phyloP scores from a whole-genome alignment of 2,888 invertebrate genomes.

The Zaprionus bogoriensis region DNA sequence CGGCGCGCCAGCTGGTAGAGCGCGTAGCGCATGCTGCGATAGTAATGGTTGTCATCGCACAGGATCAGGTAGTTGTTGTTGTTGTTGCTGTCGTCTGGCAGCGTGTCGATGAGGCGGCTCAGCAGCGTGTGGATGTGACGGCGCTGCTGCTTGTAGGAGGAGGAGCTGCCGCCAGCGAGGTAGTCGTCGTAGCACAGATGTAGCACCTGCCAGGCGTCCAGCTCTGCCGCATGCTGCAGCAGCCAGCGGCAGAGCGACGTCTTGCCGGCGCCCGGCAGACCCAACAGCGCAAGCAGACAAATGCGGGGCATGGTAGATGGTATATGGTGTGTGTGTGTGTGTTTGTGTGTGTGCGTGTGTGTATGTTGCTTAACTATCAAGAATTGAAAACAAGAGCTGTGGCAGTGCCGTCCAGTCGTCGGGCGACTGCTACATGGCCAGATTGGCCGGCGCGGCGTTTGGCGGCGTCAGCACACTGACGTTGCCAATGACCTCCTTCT shows the following conservation, averaged over 20 bases:
- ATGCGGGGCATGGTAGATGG: slow-evolving; percentile 72
- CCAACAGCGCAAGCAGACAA: slow-evolving; percentile 76
- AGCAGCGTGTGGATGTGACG: slow-evolving; percentile 47
- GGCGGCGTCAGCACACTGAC: slow-evolving; percentile 39
- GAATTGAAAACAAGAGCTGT: slow-evolving; percentile 46
- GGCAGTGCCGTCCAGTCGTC: slow-evolving; percentile 42
- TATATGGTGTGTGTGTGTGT: slow-evolving; percentile 16
- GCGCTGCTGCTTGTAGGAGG: slow-evolving; percentile 62
- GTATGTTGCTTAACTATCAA: slow-evolving; percentile 54
- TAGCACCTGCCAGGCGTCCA: slow-evolving; percentile 51
- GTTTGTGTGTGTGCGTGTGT: neutral
- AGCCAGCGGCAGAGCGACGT: slow-evolving; percentile 70
- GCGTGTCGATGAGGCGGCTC: slow-evolving; percentile 31
- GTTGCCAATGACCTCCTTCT: slow-evolving; percentile 13
- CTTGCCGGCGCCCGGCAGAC: slow-evolving; percentile 81
- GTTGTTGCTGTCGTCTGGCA: slow-evolving; percentile 12
- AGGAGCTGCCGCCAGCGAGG: slow-evolving; percentile 35
- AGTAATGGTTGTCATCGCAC: slow-evolving; percentile 82
- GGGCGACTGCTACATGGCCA: slow-evolving; percentile 49
- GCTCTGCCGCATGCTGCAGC: slow-evolving; percentile 13
- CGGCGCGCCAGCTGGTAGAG: slow-evolving; percentile 70
- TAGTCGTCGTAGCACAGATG: slow-evolving; percentile 79
- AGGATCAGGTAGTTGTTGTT: slow-evolving; percentile 58
- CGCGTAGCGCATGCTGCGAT: slow-evolving; percentile 81
- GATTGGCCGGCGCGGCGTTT: slow-evolving; percentile 10